A percentile compares a stretch with the other conserved stretches of the same genome.
phyloP scores from a whole-genome alignment of 2,113 vertebrate species.

The Rhinoderma darwinii region DNA sequence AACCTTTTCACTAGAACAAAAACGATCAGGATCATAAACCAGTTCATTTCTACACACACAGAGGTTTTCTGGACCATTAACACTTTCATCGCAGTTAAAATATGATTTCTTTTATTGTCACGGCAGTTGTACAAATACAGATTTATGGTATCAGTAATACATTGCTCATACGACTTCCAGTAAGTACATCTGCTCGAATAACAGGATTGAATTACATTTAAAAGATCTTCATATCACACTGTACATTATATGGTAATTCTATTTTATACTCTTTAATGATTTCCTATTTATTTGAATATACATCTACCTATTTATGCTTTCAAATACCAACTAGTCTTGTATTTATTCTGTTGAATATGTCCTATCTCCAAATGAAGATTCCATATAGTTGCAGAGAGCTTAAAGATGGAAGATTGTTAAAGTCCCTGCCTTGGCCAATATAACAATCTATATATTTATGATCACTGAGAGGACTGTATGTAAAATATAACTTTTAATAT shows the following conservation, averaged over 20 bases:
- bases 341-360: neutral
- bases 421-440: neutral
- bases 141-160: conserved; percentile 4
- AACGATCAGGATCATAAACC: conserved; percentile 47
- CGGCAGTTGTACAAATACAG: conserved; percentile 26
- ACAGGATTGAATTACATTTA: neutral
- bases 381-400: neutral
- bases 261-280: neutral
- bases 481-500: no score
- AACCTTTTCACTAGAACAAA: conserved; percentile 50
- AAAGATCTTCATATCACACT: neutral
- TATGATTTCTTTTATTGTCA: conserved; percentile 50
- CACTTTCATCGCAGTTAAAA: conserved; percentile 44
- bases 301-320: neutral
- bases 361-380: neutral
- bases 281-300: neutral
- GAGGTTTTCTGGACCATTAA: conserved; percentile 44
- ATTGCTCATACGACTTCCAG: neutral
- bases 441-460: neutral
- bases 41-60: conserved; percentile 33
- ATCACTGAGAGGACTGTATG: neutral
- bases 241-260: neutral
- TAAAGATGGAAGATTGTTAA: neutral
- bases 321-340: neutral
- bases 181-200: neutral